Percentiles rank a stretch among this genome's conserved stretches.
These are phyloP conservation scores for Drosophila miranda DNA, from an alignment of 1,140 invertebrate genomes.

Conservation along the genomic window DNA sequence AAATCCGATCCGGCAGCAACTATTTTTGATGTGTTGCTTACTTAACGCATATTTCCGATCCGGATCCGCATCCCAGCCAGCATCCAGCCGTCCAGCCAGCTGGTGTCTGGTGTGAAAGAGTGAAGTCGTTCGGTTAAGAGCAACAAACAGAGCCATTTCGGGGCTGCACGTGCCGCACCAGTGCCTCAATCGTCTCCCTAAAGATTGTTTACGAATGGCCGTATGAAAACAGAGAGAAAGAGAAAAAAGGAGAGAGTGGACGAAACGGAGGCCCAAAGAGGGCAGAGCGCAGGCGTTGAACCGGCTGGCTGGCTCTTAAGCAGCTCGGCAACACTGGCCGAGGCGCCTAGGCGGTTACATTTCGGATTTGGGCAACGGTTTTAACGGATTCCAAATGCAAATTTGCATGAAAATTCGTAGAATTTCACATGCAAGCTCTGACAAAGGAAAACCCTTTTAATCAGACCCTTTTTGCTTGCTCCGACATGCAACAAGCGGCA, in stretches of 20 bases:
- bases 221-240: slow-evolving; percentile 74
- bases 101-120: slow-evolving; percentile 50
- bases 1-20: slow-evolving; percentile 5
- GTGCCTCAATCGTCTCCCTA: not conserved
- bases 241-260: not conserved
- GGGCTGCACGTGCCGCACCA: slow-evolving; percentile 49
- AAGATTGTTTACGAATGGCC: slow-evolving; percentile 69
- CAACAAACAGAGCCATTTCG: slow-evolving; percentile 36
- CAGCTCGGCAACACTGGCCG: slow-evolving; percentile 65
- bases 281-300: slow-evolving; percentile 54
- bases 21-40: slow-evolving; percentile 59
- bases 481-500: slow-evolving; percentile 33
- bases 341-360: slow-evolving; percentile 27
- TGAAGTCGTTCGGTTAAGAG: slow-evolving; percentile 57
- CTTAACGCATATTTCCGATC: slow-evolving; percentile 52
- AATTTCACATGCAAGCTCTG: not conserved
- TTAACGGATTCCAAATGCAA: slow-evolving; percentile 19
- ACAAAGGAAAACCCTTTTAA: not conserved
- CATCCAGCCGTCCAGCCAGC: slow-evolving; percentile 16
- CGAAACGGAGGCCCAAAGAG: too few species aligned
- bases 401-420: not conserved
- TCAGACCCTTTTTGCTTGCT: not conserved
- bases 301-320: not conserved
- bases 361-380: slow-evolving; percentile 22
- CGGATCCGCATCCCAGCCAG: slow-evolving; percentile 19